Conservation (phyloP, 2,113 vertebrate species). For the Perca flavescens region DNA sequence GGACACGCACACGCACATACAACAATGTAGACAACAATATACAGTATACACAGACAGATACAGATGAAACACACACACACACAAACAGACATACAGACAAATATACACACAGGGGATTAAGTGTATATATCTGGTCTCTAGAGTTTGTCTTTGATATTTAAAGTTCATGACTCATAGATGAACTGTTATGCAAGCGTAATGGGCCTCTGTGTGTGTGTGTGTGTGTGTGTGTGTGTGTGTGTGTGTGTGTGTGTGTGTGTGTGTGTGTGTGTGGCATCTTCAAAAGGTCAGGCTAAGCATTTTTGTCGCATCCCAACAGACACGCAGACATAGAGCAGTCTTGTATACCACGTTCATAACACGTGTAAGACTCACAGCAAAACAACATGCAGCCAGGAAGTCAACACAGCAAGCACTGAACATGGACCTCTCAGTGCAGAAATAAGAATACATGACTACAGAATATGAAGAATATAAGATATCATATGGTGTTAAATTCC, state of each 20-base stretch:
- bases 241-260: constrained; percentile 3
- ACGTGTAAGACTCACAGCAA: neutral
- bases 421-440: neutral
- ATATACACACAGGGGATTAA: constrained; percentile 20
- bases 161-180: constrained; percentile 77
- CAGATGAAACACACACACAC: constrained; percentile 22
- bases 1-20: too few species aligned
- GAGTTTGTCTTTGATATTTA: constrained; percentile 72
- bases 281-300: constrained; percentile 66
- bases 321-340: constrained; percentile 39
- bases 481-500: too few species aligned
- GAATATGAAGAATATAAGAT: too few species aligned
- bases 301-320: constrained; percentile 28
- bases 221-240: constrained; percentile 5
- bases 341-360: constrained; percentile 15
- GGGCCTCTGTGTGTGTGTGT: constrained; percentile 16
- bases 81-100: constrained; percentile 13
- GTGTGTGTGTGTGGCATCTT: constrained; percentile 12
- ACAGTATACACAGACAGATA: constrained; percentile 10
- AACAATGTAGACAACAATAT: neutral
- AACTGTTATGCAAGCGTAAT: constrained; percentile 64
- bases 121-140: constrained; percentile 41
- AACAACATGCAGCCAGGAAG: constrained; percentile 6
- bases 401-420: neutral
- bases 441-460: constrained; percentile 1